These are phyloP conservation scores for Nematostella vectensis DNA, from an alignment of 92 coral and sea anemone genomes.

Conservation along the genomic window DNA sequence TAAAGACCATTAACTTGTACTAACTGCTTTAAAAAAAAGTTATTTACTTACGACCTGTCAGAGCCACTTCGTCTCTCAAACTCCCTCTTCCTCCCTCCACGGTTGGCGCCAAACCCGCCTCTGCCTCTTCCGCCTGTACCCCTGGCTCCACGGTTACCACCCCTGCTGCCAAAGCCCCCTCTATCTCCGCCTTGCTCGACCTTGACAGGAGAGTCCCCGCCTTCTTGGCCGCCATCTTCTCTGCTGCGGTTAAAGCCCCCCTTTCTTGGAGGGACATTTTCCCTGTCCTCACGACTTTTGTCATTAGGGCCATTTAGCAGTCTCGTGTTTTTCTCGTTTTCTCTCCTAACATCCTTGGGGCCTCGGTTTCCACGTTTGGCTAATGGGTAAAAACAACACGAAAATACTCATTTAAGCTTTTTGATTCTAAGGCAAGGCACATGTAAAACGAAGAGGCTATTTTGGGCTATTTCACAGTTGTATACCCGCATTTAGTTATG, in stretches of 20 bases:
- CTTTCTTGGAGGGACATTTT: slow-evolving; percentile 61
- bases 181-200: slow-evolving; percentile 43
- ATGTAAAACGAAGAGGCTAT: no score
- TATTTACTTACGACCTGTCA: slow-evolving; percentile 82
- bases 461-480: no score
- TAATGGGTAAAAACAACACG: background rate
- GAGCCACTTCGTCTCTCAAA: slow-evolving; percentile 98
- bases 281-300: slow-evolving; percentile 66
- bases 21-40: no score
- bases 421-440: no score
- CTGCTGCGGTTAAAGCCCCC: slow-evolving; percentile 67
- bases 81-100: slow-evolving; percentile 82
- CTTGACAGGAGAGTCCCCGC: slow-evolving; percentile 68
- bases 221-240: slow-evolving; percentile 53
- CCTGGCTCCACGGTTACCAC: slow-evolving; percentile 62
- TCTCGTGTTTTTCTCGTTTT: slow-evolving; percentile 88
- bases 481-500: no score
- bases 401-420: no score
- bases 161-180: slow-evolving; percentile 60
- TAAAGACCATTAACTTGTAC: no score
- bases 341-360: slow-evolving; percentile 78
- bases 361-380: slow-evolving; percentile 61
- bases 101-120: slow-evolving; percentile 60
- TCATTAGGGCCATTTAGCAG: slow-evolving; percentile 80
- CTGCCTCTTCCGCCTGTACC: slow-evolving; percentile 74